Conservation (phyloP, 1,140 invertebrate species). For the Drosophila nannoptera region DNA sequence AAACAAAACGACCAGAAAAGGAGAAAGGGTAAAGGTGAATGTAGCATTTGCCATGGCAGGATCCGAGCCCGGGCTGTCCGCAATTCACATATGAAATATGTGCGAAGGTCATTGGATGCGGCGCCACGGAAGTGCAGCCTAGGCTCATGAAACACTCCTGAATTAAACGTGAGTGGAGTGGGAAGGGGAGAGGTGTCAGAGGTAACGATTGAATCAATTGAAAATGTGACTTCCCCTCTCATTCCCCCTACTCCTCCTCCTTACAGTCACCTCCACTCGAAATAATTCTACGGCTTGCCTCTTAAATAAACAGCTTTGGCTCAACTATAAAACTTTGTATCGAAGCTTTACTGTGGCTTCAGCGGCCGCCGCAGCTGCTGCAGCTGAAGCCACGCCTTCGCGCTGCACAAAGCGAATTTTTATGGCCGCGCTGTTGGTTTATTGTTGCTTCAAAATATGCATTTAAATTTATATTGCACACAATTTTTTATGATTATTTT, state of each 20-base stretch:
- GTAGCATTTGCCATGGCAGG: constrained; percentile 23
- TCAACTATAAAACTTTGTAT: background rate
- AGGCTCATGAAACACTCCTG: constrained; percentile 15
- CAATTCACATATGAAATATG: constrained; percentile 59
- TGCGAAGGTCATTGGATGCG: constrained; percentile 59
- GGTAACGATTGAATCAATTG: background rate
- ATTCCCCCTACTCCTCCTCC: no score
- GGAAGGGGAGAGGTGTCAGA: background rate
- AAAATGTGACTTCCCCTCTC: no score
- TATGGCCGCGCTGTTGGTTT: constrained; percentile 25
- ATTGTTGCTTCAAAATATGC: constrained; percentile 36
- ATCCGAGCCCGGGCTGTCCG: constrained; percentile 11
- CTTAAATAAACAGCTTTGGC: background rate
- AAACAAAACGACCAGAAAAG: no score
- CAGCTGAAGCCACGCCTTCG: constrained; percentile 9
- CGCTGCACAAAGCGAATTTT: constrained; percentile 36
- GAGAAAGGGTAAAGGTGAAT: constrained; percentile 23
- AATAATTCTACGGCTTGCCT: no score
- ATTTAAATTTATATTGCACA: constrained; percentile 25
- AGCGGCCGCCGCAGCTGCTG: background rate
- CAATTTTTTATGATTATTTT: constrained; percentile 14
- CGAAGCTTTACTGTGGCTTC: constrained; percentile 3
- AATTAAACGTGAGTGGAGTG: background rate
- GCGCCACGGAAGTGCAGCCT: constrained; percentile 17
- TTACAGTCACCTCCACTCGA: no score